A percentile compares a stretch with the other conserved stretches of the same genome.
These are phyloP conservation scores for Hypsopygia costalis DNA, from an alignment of 2,888 invertebrate species.

Conservation along the genomic window DNA sequence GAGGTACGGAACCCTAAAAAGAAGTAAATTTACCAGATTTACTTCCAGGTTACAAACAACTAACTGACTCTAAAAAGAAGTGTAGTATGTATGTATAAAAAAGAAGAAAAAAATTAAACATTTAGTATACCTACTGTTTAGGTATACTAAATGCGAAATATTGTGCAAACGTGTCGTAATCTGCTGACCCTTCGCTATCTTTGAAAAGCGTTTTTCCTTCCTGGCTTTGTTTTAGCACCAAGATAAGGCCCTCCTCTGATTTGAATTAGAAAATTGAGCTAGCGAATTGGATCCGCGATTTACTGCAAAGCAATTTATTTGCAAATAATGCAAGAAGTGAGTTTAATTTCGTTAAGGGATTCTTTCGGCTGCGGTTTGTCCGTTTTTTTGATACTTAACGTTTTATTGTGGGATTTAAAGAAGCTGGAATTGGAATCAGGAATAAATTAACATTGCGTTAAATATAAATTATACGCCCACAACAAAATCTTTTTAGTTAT, in stretches of 20 bases:
- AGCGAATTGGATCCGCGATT: conserved; percentile 32
- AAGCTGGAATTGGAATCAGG: conserved; percentile 4
- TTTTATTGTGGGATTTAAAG: conserved; percentile 9
- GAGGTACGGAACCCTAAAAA: too few species aligned
- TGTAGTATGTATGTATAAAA: too few species aligned
- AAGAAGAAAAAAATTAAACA: too few species aligned
- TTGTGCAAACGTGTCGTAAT: neutral
- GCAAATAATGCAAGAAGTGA: conserved; percentile 45
- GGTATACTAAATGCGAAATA: too few species aligned
- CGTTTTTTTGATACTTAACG: conserved; percentile 6
- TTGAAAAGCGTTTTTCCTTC: neutral
- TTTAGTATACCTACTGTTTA: too few species aligned
- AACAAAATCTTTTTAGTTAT: too few species aligned
- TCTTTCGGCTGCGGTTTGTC: conserved; percentile 23
- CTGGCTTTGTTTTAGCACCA: conserved; percentile 36
- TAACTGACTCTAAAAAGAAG: too few species aligned
- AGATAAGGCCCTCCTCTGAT: conserved; percentile 44
- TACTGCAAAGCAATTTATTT: conserved; percentile 51
- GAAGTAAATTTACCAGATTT: too few species aligned
- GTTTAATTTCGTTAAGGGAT: conserved; percentile 34
- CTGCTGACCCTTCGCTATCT: neutral
- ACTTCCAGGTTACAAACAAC: too few species aligned
- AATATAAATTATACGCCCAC: neutral
- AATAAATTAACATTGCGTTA: neutral
- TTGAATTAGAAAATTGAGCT: conserved; percentile 59